Evolutionary conservation across 2,797 vertebrate species (phyloP), one percentile per base, ranked within the genome.

Genomic region (Choloepus didactylus): DNA sequence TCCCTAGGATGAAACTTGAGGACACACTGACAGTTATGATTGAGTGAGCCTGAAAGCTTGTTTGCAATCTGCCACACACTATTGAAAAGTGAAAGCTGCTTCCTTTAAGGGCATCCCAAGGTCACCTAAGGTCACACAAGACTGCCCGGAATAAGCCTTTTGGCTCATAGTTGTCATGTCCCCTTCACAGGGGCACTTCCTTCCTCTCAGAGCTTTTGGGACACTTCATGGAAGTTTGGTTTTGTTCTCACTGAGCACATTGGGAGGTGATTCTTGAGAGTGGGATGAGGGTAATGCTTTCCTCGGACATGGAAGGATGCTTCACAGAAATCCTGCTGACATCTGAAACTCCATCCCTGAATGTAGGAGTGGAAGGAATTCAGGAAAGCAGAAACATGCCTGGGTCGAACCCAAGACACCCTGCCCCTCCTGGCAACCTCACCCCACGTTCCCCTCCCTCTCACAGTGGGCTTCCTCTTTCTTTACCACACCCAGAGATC

Each of bases 211-310:
- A 86, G 59, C 4, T 64, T 77, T 15, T n/a, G 46, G 62, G 49
- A 87, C 60, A 73, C 3, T 41, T 84, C 14, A 4, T 54, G 35
- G 72, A 88, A 77, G 51, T 25, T 38, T 38, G n/a, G 6, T 80
- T 93, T 93, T 62, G n/a, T 88, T 67, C 81, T 93, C 62, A 83
- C 14, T 46, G 51, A 81, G 44, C 81, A 10, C 19, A 14, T 93
- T 31, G 29, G 9, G 29, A 10, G 18, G 7, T 66, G 62, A 59
- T 51, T 79, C 49, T 73, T 38, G 64, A 77, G 49, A 70, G n/a
- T 70, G 21, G 31, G 16, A 44, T 23, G 10, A 76, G 79, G 25
- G 25, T 41, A 76, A 76, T 51, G 29, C 73, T 76, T 76, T 54
- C n/a, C 75, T 51, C 56, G 31, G n/a, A 72, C 29, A 12, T 46